phyloP scores from a whole-genome alignment of 2,113 vertebrate species.

The Anarhynchus alexandrinus region DNA sequence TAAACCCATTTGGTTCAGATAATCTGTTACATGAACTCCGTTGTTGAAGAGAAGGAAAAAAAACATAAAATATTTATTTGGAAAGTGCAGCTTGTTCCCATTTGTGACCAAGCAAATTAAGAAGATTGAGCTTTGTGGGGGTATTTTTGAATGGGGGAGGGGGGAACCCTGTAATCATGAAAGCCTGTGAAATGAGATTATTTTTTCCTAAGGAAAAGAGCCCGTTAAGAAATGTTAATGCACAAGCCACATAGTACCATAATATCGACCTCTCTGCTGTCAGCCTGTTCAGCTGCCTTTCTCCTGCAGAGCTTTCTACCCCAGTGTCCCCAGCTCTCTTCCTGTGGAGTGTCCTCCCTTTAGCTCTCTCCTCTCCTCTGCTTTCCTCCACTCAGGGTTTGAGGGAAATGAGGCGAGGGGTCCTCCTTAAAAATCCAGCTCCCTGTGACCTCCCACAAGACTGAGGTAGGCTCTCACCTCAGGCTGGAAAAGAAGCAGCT shows the following conservation, averaged over 20 bases:
- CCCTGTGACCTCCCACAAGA: not conserved
- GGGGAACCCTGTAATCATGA: not conserved
- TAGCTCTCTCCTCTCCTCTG: not conserved
- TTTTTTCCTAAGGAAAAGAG: not conserved
- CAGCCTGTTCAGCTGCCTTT: not conserved
- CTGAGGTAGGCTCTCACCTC: not conserved
- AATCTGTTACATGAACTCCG: not conserved
- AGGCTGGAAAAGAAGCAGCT: not conserved
- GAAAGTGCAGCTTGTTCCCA: slow-evolving; percentile 58
- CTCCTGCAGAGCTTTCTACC: not conserved
- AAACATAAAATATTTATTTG: slow-evolving; percentile 36
- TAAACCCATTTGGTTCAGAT: slow-evolving; percentile 30
- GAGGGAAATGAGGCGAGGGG: not conserved
- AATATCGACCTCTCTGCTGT: not conserved
- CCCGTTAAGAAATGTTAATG: not conserved
- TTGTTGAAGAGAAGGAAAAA: not conserved
- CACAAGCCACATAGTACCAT: not conserved
- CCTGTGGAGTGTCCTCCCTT: not conserved
- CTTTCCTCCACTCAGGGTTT: not conserved
- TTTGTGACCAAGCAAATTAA: slow-evolving; percentile 48
- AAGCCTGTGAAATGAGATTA: slow-evolving; percentile 6
- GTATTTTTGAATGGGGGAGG: not conserved
- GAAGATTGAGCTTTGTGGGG: slow-evolving; percentile 18
- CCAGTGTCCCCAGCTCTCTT: not conserved
- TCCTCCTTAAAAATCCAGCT: not conserved